Evolutionary conservation across 64 coral and sea anemone species (phyloP), one percentile per base, ranked within the genome.

Genomic region (Pachyseris speciosa): DNA sequence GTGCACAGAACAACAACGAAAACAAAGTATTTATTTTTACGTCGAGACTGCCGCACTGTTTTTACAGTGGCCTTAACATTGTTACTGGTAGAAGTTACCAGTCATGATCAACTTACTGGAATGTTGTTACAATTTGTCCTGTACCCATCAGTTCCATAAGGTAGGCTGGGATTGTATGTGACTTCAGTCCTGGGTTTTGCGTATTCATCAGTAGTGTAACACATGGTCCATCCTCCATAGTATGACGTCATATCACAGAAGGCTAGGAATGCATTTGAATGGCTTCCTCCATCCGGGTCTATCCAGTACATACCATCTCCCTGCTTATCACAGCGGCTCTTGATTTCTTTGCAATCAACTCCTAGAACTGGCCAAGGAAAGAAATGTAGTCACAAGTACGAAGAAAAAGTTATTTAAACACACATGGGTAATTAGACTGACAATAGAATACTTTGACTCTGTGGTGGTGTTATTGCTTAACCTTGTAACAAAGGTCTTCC

Each of bases 161-260:
- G 83, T 26, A 24, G 15, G 1, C 20, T 0, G 19, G 83, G 15
- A 6, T 67, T 38, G 41, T 86, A 86, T 26, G 63, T 48, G 15
- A 70, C 64, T 22, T 86, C 83, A 3, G 25, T 86, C 11, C 2
- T 69, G 15, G 83, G 64, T 48, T 70, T 55, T 2, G 61, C 64
- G 27, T 49, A 50, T 30, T 86, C 64, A 28, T 86, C 64, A 15
- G 63, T 86, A 24, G 83, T 86, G 11, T 86, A 86, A 33, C 64
- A 86, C 83, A 86, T 86, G 83, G 83, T 86, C 83, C 83, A 86
- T 34, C 83, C 83, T 49, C 83, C 83, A 37, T 37, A 26, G 63
- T 69, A 34, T 86, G 83, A 86, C 27, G 83, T 86, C 83, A 86
- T 69, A 25, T 86, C 83, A 53, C 64, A 86, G 64, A 69, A 69